phyloP scores from a whole-genome alignment of 1,140 invertebrate species.

The Chrysoperla carnea region DNA sequence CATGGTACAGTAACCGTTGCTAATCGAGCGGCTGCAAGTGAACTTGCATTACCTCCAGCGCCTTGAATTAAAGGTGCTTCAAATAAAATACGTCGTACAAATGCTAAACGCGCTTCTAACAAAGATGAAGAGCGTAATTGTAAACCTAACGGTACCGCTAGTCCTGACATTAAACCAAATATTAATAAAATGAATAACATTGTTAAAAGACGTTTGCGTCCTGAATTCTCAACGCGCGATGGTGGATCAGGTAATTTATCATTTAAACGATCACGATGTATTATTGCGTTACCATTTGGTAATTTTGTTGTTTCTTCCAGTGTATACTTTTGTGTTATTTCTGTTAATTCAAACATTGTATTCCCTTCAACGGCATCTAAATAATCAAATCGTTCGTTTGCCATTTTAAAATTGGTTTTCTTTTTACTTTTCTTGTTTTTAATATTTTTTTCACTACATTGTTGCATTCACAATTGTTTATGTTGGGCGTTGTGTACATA shows the following conservation, averaged over 20 bases:
- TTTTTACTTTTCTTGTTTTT: no score
- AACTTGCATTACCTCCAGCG: slow-evolving; percentile 14
- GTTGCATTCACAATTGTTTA: no score
- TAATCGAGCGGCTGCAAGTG: slow-evolving; percentile 30
- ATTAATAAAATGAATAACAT: neutral
- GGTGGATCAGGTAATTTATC: neutral
- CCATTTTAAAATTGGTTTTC: neutral
- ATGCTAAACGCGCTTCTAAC: slow-evolving; percentile 32
- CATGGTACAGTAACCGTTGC: slow-evolving; percentile 46
- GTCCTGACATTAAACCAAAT: neutral
- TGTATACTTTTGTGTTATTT: neutral
- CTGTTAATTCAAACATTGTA: neutral
- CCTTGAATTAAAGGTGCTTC: slow-evolving; percentile 36
- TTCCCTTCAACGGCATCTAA: neutral
- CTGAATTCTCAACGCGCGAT: neutral
- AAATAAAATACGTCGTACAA: slow-evolving; percentile 33
- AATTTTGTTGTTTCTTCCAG: neutral
- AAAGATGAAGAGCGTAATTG: slow-evolving; percentile 31
- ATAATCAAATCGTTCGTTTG: neutral
- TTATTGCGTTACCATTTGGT: neutral
- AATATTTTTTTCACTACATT: no score
- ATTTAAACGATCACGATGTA: neutral
- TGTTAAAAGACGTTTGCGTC: neutral
- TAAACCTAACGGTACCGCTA: neutral
- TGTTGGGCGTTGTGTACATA: no score